Percentiles rank a stretch among this genome's conserved stretches.
Conservation (phyloP, 2,888 invertebrate species). For the Synergus gifuensis region DNA sequence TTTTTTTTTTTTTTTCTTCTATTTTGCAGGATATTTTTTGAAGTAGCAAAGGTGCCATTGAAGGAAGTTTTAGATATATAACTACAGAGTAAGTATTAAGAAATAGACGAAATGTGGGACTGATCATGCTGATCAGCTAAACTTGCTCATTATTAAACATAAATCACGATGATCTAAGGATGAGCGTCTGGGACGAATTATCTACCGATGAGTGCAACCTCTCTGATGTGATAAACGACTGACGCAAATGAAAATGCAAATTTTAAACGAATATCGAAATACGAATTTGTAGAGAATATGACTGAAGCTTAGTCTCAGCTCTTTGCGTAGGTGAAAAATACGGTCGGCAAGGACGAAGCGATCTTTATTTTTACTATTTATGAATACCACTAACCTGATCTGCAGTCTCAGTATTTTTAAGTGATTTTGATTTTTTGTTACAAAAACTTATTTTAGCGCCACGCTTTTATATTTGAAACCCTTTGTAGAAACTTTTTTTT, state of each 20-base stretch:
- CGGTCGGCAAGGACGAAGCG: slow-evolving; percentile 14
- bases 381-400: slow-evolving; percentile 39
- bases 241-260: slow-evolving; percentile 21
- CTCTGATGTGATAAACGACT: slow-evolving; percentile 36
- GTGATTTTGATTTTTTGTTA: slow-evolving; percentile 65
- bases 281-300: slow-evolving; percentile 34
- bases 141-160: slow-evolving; percentile 32
- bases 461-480: slow-evolving; percentile 62
- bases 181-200: slow-evolving; percentile 30
- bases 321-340: slow-evolving; percentile 24
- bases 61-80: slow-evolving; percentile 74
- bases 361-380: slow-evolving; percentile 38
- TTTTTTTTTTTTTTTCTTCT: slow-evolving; percentile 64
- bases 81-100: slow-evolving; percentile 50
- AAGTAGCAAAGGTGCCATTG: slow-evolving; percentile 91
- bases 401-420: slow-evolving; percentile 65
- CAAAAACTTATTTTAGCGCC: slow-evolving; percentile 66
- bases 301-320: slow-evolving; percentile 36
- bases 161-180: neutral
- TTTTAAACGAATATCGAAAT: slow-evolving; percentile 24
- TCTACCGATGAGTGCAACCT: slow-evolving; percentile 39
- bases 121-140: slow-evolving; percentile 4
- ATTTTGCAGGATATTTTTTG: slow-evolving; percentile 87
- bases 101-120: slow-evolving; percentile 33
- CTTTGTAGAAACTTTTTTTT: slow-evolving; percentile 46